Evolutionary conservation across 2,113 vertebrate species (phyloP).

Genomic region (Elaphurus davidianus): DNA sequence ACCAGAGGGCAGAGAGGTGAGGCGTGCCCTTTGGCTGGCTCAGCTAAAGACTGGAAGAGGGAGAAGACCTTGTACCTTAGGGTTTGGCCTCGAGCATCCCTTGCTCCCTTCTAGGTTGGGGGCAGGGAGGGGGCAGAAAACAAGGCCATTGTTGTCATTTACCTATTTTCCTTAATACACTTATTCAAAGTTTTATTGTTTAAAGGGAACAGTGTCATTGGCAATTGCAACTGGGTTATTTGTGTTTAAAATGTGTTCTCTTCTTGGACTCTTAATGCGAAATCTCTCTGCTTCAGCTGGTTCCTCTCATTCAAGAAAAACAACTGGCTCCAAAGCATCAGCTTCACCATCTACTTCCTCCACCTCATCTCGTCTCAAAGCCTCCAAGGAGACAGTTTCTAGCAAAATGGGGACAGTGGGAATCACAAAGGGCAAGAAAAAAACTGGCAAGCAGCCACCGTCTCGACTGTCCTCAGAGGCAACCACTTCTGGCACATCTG

Average conservation of each 20-base stretch:
- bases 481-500: constrained; percentile 66
- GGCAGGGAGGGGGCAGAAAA: background rate
- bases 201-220: background rate
- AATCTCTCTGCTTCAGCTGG: constrained; percentile 85
- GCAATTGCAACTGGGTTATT: background rate
- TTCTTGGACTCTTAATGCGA: constrained; percentile 51
- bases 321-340: constrained; percentile 83
- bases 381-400: constrained; percentile 82
- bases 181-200: background rate
- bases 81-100: background rate
- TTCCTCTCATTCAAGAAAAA: constrained; percentile 89
- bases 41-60: background rate
- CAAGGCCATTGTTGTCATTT: background rate
- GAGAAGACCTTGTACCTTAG: background rate
- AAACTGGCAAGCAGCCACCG: constrained; percentile 81
- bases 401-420: constrained; percentile 79
- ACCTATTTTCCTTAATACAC: background rate
- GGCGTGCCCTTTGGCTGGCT: background rate
- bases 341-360: constrained; percentile 81
- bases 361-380: constrained; percentile 79
- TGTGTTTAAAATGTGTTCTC: background rate
- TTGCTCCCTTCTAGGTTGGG: background rate
- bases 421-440: constrained; percentile 83
- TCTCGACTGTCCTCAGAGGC: constrained; percentile 75
- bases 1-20: background rate